Base-by-base conservation (phyloP, 2,113 vertebrate species). In the Brachyistius frenatus region DNA sequence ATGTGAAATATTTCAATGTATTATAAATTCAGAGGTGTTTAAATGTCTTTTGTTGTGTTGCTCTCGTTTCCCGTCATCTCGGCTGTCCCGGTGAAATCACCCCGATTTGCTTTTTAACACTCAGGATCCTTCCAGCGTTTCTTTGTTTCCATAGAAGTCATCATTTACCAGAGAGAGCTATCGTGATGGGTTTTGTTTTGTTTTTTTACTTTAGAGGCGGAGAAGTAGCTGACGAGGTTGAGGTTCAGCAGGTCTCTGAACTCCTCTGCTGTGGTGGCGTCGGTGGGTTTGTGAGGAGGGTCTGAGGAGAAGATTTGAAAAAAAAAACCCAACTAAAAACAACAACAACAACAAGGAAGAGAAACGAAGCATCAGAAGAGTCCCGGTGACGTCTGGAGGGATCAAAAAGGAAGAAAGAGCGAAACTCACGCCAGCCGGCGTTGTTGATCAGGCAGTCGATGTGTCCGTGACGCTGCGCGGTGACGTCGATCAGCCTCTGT, bases 361-460 rank as follows among this genome's bases (percentile, higher is more conserved):
- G 23, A 31, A 15, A 2, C 32, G 11, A 32, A 7, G 6, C 37
- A 6, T 39, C 23, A 23, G 23, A 23, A 23, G 23, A 23, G 23
- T 23, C 46, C 5, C 33, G 7, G 23, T 2, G 11, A 37, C 30
- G 1, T 41, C 56, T n/a, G 62, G 2, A 35, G 3, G 0, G 23
- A 23, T 6, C 7, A 56, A 5, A 2, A 39, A 2, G 16, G 7
- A 37, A 23, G 41, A 31, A 37, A 16, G 41, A 31, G 6, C 0
- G 14, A 50, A 32, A 94, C 95, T 96, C 88, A 97, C 95, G 95
- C 87, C 89, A 89, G 23, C 96, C 96, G 0, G 95, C 95, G 0
- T 96, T 97, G 92, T 96, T 96, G 69, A 97, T 94, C 82, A 97
- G 89, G 58, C 96, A 96, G 81, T 97, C 96, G 3, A 97, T 85